phyloP scores from a whole-genome alignment of 2,797 vertebrate species.

The Pipistrellus pipistrellus region DNA sequence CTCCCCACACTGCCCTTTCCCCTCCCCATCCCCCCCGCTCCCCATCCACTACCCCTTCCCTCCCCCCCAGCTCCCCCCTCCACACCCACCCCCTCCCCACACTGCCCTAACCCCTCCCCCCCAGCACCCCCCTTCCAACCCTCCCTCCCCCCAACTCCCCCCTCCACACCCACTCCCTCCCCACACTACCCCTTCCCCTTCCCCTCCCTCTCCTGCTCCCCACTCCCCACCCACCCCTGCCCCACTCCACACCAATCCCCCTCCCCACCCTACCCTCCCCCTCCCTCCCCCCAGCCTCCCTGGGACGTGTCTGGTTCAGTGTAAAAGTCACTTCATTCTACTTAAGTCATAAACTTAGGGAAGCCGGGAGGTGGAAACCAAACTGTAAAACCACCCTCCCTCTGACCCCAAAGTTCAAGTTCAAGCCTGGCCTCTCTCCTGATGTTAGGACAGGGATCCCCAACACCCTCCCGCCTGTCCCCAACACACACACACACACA shows the following conservation, averaged over 20 bases:
- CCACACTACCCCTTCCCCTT: too few species aligned
- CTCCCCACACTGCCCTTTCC: too few species aligned
- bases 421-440: not conserved
- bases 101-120: too few species aligned
- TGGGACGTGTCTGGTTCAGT: not conserved
- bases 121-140: too few species aligned
- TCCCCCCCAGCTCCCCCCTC: too few species aligned
- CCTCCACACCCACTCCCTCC: not conserved
- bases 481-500: not conserved
- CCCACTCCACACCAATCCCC: too few species aligned
- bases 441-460: not conserved
- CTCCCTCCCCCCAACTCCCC: too few species aligned
- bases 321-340: not conserved
- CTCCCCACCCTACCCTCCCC: too few species aligned
- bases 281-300: not conserved
- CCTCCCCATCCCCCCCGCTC: too few species aligned
- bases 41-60: too few species aligned
- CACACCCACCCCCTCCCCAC: not conserved
- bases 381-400: not conserved
- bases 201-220: too few species aligned
- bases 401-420: not conserved
- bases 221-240: too few species aligned
- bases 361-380: not conserved
- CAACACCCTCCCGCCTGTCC: not conserved
- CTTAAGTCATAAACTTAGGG: not conserved